Percentiles rank a stretch among this genome's conserved stretches.
Evolutionary conservation across 2,113 vertebrate species (phyloP).

Genomic region (Tragulus kanchil): DNA sequence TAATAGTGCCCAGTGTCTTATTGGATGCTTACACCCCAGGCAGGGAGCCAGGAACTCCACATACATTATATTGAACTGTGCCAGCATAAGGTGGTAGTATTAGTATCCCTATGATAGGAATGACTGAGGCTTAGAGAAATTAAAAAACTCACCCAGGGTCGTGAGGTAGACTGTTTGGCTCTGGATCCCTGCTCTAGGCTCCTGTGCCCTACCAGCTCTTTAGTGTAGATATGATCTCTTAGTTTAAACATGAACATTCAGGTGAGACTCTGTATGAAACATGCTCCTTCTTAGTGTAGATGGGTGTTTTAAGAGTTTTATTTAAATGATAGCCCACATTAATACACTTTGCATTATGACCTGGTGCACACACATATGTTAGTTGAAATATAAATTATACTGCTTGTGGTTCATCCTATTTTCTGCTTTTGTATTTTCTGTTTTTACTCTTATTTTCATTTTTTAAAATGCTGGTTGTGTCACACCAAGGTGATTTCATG

Average conservation of each 20-base stretch:
- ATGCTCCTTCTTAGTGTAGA: not conserved
- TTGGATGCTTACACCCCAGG: not conserved
- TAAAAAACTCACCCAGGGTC: not conserved
- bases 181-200: not conserved
- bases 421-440: not conserved
- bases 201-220: not conserved
- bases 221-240: not conserved
- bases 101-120: not conserved
- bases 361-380: not conserved
- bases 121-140: not conserved
- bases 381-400: not conserved
- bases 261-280: not conserved
- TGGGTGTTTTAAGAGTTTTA: not conserved
- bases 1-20: not conserved
- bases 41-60: not conserved
- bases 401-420: not conserved
- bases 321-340: not conserved
- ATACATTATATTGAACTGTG: not conserved
- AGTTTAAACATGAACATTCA: not conserved
- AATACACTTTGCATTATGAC: constrained; percentile 3
- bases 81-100: not conserved
- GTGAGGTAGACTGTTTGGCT: not conserved
- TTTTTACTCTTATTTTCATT: not conserved
- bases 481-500: not conserved
- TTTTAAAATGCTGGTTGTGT: not conserved